Evolutionary conservation across 2,113 vertebrate species (phyloP), one percentile per base, ranked within the genome.

Genomic region (Natator depressus): DNA sequence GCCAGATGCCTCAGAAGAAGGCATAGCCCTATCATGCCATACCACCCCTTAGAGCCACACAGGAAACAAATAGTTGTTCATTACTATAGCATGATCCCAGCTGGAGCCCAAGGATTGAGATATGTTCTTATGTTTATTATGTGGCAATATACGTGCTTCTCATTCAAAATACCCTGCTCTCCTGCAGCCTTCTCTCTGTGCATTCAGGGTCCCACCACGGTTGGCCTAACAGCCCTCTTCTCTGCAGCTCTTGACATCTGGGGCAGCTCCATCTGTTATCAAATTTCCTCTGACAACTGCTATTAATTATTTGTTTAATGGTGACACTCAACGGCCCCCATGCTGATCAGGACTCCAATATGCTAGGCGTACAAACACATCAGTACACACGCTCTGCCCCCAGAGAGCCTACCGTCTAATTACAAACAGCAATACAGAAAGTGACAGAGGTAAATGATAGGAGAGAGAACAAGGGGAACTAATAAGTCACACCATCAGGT

Each of bases 1-100:
- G 90, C 93, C 84, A 91, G 93, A 86, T 87, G 93, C 38, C 91
- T 90, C 90, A 91, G 86, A 94, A 90, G 82, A 84, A 94, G 89
- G 35, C 87, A 89, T 65, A 75, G 10, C 25, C 6, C 8, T 94
- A 51, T 94, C n/a, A 31, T 6, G 78, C 51, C 35, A 62, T 82
- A 19, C 31, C 31, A 31, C 17, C 35, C 16, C 16, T 69, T 69
- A 69, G 14, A 65, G 14, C 35, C 17, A n/a, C 7, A 17, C 62
- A 2, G 59, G 4, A 62, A 31, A 35, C 59, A 14, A 13, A 29
- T 16, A 42, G 19, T 22, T 75, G n/a, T 47, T 88, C 78, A 93
- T 57, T 59, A 27, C 46, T 84, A 91, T 89, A 27, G 65, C 91
- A 42, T 47, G 95, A 22, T 79, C 85, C 53, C 85, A 95, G 83